Percentiles rank a stretch among this genome's conserved stretches.
Conservation (phyloP, 2,113 vertebrate genomes). For the Canis aureus region DNA sequence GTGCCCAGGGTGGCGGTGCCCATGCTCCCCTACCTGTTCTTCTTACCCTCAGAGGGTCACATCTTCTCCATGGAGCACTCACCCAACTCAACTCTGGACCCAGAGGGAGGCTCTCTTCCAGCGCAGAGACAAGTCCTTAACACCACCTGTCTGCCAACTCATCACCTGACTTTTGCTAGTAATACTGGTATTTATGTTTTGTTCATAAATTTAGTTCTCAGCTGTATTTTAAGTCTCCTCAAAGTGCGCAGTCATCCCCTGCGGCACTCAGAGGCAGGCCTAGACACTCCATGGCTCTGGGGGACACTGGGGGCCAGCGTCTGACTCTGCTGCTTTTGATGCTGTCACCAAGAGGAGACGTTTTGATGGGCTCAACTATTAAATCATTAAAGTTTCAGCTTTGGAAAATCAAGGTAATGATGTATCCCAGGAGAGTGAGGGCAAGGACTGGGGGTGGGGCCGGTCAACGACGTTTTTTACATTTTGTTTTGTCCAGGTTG, state of each 20-base stretch:
- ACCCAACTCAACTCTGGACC: fast-evolving
- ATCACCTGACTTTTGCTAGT: neutral
- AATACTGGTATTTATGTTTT: neutral
- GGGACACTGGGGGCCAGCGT: fast-evolving
- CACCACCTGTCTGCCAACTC: too few relatives aligned
- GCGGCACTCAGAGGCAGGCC: fast-evolving
- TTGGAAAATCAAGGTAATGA: neutral
- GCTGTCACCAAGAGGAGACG: neutral
- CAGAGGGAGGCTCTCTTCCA: neutral
- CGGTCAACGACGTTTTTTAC: too few relatives aligned
- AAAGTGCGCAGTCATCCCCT: fast-evolving
- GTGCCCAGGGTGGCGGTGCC: too few relatives aligned
- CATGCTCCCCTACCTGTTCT: neutral
- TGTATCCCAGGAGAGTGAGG: neutral
- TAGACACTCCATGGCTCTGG: neutral
- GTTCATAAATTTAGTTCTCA: neutral
- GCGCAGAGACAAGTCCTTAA: too few relatives aligned
- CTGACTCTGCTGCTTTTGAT: neutral
- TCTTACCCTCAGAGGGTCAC: neutral
- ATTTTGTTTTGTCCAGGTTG: neutral
- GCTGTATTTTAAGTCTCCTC: neutral
- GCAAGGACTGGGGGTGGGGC: fast-evolving
- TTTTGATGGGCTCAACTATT: neutral
- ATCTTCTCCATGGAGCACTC: neutral
- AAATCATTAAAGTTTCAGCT: neutral